A percentile compares a stretch with the other conserved stretches of the same genome.
Conservation (phyloP, 2,113 vertebrate species). For the Tetrao urogallus region DNA sequence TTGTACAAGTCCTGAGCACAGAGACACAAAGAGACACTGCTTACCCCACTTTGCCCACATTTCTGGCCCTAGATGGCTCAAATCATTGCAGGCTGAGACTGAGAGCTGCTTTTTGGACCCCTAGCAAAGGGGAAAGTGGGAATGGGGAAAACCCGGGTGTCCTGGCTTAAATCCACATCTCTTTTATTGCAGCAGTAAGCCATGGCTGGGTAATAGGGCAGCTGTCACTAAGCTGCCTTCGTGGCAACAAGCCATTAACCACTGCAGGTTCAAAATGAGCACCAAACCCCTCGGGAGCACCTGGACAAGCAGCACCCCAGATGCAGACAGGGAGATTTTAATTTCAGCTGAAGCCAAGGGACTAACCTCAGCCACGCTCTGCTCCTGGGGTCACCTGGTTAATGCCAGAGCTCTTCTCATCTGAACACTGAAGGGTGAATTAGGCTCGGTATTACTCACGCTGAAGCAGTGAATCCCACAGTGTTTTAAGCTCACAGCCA, state of each 20-base stretch:
- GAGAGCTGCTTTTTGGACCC: not conserved
- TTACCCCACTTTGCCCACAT: not conserved
- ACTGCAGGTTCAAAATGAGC: slow-evolving; percentile 25
- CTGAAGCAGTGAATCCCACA: slow-evolving; percentile 40
- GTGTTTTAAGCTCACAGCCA: slow-evolving; percentile 42
- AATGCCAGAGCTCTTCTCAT: not conserved
- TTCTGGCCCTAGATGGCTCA: not conserved
- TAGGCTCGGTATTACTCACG: slow-evolving; percentile 1
- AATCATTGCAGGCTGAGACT: not conserved
- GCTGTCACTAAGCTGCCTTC: slow-evolving; percentile 59
- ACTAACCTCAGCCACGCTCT: not conserved
- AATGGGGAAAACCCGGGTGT: not conserved
- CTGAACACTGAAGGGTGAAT: not conserved
- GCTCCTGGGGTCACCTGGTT: not conserved
- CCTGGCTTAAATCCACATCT: slow-evolving; percentile 15
- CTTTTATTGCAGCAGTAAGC: not conserved
- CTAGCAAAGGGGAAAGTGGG: not conserved
- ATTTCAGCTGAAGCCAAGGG: not conserved
- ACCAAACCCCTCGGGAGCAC: slow-evolving; percentile 7
- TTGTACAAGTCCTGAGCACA: not conserved
- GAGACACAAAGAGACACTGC: not conserved
- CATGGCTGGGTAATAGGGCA: slow-evolving; percentile 38
- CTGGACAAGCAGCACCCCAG: not conserved
- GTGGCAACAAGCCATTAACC: slow-evolving; percentile 38
- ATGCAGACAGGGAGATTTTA: not conserved